Base-by-base conservation (phyloP, 1,140 invertebrate species). In the Yoshiicerus persimilis region DNA sequence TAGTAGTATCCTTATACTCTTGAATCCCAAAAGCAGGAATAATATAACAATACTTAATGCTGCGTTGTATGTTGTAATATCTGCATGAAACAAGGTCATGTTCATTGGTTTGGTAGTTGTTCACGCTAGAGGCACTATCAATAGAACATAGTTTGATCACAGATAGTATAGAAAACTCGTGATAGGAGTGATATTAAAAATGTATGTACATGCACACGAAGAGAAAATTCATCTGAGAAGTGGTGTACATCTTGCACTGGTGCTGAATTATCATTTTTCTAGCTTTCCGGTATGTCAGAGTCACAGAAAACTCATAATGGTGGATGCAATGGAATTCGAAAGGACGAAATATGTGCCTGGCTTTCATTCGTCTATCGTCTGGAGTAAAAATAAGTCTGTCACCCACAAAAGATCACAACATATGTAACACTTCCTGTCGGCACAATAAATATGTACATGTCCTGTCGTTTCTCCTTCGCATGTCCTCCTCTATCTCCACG, bases 181-280 rank as follows among this genome's bases (percentile, higher is more conserved):
- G n/a, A n/a, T n/a, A n/a, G n/a, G n/a, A n/a, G n/a, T n/a, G n/a
- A n/a, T n/a, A n/a, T n/a, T n/a, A n/a, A n/a, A n/a, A n/a, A n/a
- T n/a, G n/a, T n/a, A n/a, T n/a, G n/a, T n/a, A n/a, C n/a, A n/a
- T n/a, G 25, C 3, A 70, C 11, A 30, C 4, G 64, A 66, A 16
- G 64, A 10, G 64, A 70, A 30, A 70, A 70, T 70, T 70, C 20
- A 4, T 56, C 20, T 56, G 16, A 25, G 64, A 30, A 30, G 20
- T 5, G 47, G 16, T 34, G 75, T 47, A 27, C 38, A 47, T 84
- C 36, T 75, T 87, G 27, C 70, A 47, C 70, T 36, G n/a, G 38
- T 36, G 34, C 38, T n/a, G 66, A 87, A 84, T 87, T 87, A 87
- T 87, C 87, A 87, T 87, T 87, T 87, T 84, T 87, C 87, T 64